Evolutionary conservation across 2,113 vertebrate genomes (phyloP), one percentile per base, ranked within the genome.

Genomic region (Himantopus leucocephalus): DNA sequence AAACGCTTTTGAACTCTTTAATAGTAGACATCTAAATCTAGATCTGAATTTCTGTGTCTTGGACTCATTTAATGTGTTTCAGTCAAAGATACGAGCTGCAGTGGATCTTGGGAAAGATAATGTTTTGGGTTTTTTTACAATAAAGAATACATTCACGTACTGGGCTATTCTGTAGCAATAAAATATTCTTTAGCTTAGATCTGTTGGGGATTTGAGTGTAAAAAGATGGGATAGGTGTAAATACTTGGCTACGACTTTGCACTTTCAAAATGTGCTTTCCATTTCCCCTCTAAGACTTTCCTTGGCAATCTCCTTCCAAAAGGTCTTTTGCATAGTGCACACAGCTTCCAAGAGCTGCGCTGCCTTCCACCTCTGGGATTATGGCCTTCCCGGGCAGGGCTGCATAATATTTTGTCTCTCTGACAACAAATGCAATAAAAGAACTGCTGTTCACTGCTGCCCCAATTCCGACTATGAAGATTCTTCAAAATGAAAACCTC

Each of bases 371-470:
- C 50, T 45, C 78, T 47, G 79, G 80, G 56, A 66, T 55, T 34
- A 64, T 4, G 39, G 60, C 27, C 50, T 91, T 74, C 55, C 84
- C 34, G 1, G 86, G 62, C 79, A 79, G 87, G 35, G 16, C 60
- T 35, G 76, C 76, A 41, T n/a, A 94, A 71, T 83, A 74, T 95
- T 91, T 78, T 85, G 91, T 93, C 71, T 91, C 91, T 96, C 71
- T 91, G 93, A 94, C 91, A 94, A 94, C 91, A 82, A 72, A 70
- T 35, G 43, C 60, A 82, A 35, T 56, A 45, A 81, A 91, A 88
- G 39, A 60, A 50, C 53, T 29, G 48, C 59, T 64, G 35, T 35
- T 52, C 14, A 17, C 87, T 77, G 78, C 87, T 41, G 67, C 41
- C 70, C 76, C 23, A 32, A 12, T 37, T 67, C 72, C 10, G 2